Conservation (phyloP, 1,140 invertebrate species). For the Leptinotarsa texana region DNA sequence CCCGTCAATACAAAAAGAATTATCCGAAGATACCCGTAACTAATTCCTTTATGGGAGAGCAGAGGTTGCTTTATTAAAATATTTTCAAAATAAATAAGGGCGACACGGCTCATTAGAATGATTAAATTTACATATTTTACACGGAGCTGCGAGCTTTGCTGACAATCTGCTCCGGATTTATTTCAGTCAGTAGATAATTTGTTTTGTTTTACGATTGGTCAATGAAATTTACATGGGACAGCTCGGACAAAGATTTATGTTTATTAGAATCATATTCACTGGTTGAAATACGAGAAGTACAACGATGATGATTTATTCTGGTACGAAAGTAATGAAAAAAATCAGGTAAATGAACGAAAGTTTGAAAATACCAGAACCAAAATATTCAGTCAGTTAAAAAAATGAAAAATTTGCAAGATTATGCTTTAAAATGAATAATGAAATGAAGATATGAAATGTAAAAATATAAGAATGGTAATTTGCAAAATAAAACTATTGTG, state of each 20-base stretch:
- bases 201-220: conserved; percentile 2
- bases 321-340: no score
- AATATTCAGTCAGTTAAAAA: no score
- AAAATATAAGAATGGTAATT: no score
- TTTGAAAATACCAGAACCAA: no score
- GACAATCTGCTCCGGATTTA: conserved; percentile 26
- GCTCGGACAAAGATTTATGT: not conserved
- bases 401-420: no score
- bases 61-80: conserved; percentile 47
- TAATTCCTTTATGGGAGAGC: conserved; percentile 29
- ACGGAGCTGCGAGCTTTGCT: conserved; percentile 16
- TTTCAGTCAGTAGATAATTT: conserved; percentile 1
- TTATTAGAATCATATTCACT: not conserved
- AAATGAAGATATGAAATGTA: no score
- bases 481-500: no score
- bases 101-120: conserved; percentile 45
- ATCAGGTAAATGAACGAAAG: no score
- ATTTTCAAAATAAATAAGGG: conserved; percentile 51
- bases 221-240: not conserved
- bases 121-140: conserved; percentile 49
- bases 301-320: no score
- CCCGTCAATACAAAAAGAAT: conserved; percentile 24
- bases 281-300: no score
- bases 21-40: conserved; percentile 39
- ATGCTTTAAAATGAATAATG: no score